Evolutionary conservation across 2,113 vertebrate genomes (phyloP).

Genomic region (Meleagris gallopavo): DNA sequence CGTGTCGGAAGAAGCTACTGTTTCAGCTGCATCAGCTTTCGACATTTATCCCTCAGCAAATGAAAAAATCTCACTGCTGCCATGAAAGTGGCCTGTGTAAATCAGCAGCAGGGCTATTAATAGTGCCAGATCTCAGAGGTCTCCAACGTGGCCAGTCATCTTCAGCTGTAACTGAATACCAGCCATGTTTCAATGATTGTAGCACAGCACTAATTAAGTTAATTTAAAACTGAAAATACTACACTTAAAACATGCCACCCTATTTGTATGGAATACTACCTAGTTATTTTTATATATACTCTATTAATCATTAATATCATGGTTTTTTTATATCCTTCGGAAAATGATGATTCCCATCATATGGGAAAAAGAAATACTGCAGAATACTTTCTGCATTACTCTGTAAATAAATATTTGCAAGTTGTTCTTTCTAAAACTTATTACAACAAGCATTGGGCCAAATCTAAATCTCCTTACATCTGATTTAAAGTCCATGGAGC

Average conservation of each 20-base stretch:
- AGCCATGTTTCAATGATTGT: neutral
- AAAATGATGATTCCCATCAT: neutral
- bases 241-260: neutral
- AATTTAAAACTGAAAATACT: conserved; percentile 13
- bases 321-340: neutral
- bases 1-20: neutral
- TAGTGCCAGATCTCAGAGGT: neutral
- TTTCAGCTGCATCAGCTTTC: neutral
- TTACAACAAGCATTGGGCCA: neutral
- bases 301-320: neutral
- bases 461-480: neutral
- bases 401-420: neutral
- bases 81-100: neutral
- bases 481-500: neutral
- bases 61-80: neutral
- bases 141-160: neutral
- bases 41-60: neutral
- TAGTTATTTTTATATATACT: neutral
- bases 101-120: neutral
- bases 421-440: neutral
- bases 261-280: neutral
- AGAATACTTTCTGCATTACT: neutral
- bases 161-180: neutral
- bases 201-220: neutral
- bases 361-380: neutral